Conservation (phyloP, 2,888 invertebrate species). For the Caenorhabditis auriculariae region DNA sequence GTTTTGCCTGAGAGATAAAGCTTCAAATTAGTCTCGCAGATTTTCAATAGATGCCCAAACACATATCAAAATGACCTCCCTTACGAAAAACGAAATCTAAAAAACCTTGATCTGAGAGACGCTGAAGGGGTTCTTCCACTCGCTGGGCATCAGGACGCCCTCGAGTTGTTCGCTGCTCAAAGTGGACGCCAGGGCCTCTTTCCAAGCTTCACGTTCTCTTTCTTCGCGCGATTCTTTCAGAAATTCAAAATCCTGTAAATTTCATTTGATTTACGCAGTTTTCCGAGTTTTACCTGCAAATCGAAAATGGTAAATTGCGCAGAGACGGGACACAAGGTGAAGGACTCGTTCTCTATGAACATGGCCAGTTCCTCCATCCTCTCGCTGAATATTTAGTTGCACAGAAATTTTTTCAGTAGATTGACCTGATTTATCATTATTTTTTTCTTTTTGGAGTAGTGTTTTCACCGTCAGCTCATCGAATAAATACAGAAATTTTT, state of each 20-base stretch:
- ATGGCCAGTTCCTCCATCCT: constrained; percentile 56
- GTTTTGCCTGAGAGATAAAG: too few relatives aligned
- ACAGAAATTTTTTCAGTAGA: too few relatives aligned
- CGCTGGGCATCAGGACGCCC: constrained; percentile 9
- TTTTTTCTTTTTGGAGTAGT: too few relatives aligned
- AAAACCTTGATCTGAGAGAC: constrained; percentile 10
- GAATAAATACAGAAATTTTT: too few relatives aligned
- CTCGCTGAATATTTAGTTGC: constrained; percentile 20
- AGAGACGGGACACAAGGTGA: constrained; percentile 58
- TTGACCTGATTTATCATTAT: too few relatives aligned
- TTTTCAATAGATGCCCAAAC: too few relatives aligned
- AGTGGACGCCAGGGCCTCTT: too few relatives aligned
- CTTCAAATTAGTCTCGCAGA: too few relatives aligned
- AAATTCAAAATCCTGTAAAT: constrained; percentile 15
- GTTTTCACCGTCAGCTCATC: too few relatives aligned
- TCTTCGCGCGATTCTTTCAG: constrained; percentile 15
- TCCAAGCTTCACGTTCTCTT: background rate
- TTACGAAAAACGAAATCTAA: too few relatives aligned
- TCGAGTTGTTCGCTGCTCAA: too few relatives aligned
- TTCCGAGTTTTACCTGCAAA: constrained; percentile 40
- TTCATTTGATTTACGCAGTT: background rate
- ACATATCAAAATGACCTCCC: too few relatives aligned
- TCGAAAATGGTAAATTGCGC: constrained; percentile 58
- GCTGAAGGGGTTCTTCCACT: constrained; percentile 25
- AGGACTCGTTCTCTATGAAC: constrained; percentile 60